Percentiles rank a stretch among this genome's conserved stretches.
phyloP scores from a whole-genome alignment of 2,888 invertebrate genomes.

The Zele albiditarsus region DNA sequence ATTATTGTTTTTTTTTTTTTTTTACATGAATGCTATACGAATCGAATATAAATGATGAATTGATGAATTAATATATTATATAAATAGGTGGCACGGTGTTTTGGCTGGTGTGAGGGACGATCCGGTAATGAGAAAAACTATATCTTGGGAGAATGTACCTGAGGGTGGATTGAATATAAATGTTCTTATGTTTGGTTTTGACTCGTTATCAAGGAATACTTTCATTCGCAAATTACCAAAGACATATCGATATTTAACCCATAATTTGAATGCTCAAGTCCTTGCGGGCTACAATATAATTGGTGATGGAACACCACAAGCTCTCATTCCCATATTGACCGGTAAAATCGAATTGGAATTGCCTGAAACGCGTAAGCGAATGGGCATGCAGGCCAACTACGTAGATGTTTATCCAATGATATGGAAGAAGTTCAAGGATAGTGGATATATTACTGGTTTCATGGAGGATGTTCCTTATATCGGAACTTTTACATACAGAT shows the following conservation, averaged over 20 bases:
- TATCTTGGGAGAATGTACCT: constrained; percentile 74
- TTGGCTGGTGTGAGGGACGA: constrained; percentile 78
- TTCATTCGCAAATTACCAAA: constrained; percentile 86
- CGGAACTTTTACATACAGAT: constrained; percentile 92
- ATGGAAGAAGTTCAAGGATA: constrained; percentile 84
- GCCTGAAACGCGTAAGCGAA: constrained; percentile 86
- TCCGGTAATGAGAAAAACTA: constrained; percentile 70
- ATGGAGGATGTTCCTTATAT: constrained; percentile 89
- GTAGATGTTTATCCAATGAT: constrained; percentile 89
- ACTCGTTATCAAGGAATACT: constrained; percentile 89
- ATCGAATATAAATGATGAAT: not conserved
- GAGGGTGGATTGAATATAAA: constrained; percentile 76
- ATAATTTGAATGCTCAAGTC: constrained; percentile 78
- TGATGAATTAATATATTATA: not conserved
- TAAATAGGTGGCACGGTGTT: constrained; percentile 79
- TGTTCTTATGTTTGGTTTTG: constrained; percentile 90
- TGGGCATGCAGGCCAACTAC: constrained; percentile 76
- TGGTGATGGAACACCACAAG: constrained; percentile 91
- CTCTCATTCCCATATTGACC: constrained; percentile 89
- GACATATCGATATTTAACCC: constrained; percentile 80
- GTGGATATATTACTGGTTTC: constrained; percentile 84
- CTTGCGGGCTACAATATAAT: constrained; percentile 88
- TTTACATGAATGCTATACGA: not conserved
- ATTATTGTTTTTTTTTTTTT: constrained; percentile 37
- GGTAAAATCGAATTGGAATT: constrained; percentile 90